phyloP scores from a whole-genome alignment of 2,797 vertebrate genomes.

The Danio jaintianensis region DNA sequence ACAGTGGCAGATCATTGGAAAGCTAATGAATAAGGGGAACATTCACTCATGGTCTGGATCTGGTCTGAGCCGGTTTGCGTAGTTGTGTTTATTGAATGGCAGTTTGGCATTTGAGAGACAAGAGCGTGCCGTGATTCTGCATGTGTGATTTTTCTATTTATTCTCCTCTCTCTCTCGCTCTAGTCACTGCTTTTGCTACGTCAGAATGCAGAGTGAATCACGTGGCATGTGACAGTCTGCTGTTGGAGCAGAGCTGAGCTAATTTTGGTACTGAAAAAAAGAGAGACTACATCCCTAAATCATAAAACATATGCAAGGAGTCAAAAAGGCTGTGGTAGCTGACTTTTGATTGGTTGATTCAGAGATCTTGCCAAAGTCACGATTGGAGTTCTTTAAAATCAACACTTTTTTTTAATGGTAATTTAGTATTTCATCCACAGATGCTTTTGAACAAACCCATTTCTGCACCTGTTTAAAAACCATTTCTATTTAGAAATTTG shows the following conservation, averaged over 20 bases:
- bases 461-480: not conserved
- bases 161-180: conserved; percentile 43
- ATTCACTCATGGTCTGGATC: conserved; percentile 1
- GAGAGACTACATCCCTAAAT: conserved; percentile 23
- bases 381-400: not conserved
- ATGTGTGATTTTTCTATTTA: conserved; percentile 44
- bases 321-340: not conserved
- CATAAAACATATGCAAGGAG: not conserved
- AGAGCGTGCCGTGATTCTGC: conserved; percentile 49
- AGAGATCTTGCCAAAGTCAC: not conserved
- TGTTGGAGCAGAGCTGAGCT: conserved; percentile 67
- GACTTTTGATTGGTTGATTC: not conserved
- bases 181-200: conserved; percentile 8
- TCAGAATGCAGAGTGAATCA: conserved; percentile 60
- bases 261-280: conserved; percentile 61
- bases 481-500: not conserved
- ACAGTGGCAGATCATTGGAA: not conserved
- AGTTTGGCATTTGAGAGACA: conserved; percentile 59
- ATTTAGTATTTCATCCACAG: not conserved
- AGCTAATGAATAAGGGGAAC: not conserved
- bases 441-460: not conserved
- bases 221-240: conserved; percentile 67
- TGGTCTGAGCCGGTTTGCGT: conserved; percentile 7
- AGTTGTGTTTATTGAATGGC: conserved; percentile 33
- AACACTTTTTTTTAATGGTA: not conserved